Conservation (phyloP, 2,888 invertebrate genomes). For the Papilio gigon region DNA sequence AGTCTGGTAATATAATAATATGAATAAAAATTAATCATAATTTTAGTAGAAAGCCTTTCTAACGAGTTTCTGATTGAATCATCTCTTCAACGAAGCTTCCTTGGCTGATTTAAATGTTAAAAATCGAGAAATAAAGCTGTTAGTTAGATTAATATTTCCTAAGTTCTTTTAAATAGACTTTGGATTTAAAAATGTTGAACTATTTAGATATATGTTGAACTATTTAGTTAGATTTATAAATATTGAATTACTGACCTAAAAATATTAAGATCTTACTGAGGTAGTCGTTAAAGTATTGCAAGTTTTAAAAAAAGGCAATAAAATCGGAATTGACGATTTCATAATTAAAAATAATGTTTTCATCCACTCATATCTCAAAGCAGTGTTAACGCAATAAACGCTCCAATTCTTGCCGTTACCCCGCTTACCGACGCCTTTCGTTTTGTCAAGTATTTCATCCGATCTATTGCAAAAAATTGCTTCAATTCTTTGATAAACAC, state of each 20-base stretch:
- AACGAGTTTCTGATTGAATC: no score
- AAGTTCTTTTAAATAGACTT: no score
- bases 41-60: background rate
- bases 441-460: slow-evolving; percentile 26
- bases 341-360: slow-evolving; percentile 32
- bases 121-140: no score
- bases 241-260: background rate
- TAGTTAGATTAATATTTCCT: no score
- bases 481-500: slow-evolving; percentile 1
- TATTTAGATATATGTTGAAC: no score
- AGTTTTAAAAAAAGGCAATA: slow-evolving; percentile 17
- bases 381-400: slow-evolving; percentile 31
- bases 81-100: no score
- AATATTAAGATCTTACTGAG: background rate
- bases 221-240: no score
- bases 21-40: background rate
- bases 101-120: no score
- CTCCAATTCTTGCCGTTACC: slow-evolving; percentile 24
- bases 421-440: slow-evolving; percentile 2
- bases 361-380: slow-evolving; percentile 20
- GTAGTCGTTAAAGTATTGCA: slow-evolving; percentile 10
- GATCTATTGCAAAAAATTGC: slow-evolving; percentile 8
- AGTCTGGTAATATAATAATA: background rate
- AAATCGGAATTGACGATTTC: slow-evolving; percentile 19
- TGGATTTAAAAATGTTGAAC: no score